Conservation (phyloP, 2,888 invertebrate genomes). For the Erebia ligea region DNA sequence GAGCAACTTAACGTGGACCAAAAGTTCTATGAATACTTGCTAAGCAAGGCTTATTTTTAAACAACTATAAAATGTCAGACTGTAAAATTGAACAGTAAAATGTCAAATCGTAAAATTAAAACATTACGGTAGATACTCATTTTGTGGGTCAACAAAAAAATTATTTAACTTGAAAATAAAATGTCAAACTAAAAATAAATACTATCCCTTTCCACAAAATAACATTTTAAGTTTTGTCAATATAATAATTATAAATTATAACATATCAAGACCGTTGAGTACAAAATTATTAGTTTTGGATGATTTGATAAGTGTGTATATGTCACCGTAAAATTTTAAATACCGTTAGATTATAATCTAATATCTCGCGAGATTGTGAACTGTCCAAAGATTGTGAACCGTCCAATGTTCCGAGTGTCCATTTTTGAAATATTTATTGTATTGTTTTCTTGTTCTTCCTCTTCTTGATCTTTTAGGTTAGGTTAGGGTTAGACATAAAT, state of each 20-base stretch:
- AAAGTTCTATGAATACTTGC: not conserved
- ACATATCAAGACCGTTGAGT: not conserved
- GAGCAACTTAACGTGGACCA: conserved; percentile 5
- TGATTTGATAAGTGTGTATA: not conserved
- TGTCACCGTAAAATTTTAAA: no score
- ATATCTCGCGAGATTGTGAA: no score
- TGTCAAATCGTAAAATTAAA: not conserved
- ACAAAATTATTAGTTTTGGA: not conserved
- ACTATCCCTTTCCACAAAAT: not conserved
- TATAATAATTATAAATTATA: not conserved
- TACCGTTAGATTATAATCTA: no score
- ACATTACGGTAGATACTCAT: no score
- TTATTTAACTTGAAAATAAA: not conserved
- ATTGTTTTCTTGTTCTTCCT: no score
- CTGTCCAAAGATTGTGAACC: no score
- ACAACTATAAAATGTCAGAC: not conserved
- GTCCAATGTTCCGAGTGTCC: no score
- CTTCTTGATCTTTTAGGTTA: no score
- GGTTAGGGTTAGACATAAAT: no score
- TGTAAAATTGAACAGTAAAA: not conserved
- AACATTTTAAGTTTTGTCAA: not conserved
- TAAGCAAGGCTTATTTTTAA: not conserved
- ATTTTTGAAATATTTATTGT: no score
- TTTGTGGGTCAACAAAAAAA: not conserved
- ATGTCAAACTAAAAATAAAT: not conserved